Conservation (phyloP, 2,888 invertebrate genomes). For the Hybos culiciformis region DNA sequence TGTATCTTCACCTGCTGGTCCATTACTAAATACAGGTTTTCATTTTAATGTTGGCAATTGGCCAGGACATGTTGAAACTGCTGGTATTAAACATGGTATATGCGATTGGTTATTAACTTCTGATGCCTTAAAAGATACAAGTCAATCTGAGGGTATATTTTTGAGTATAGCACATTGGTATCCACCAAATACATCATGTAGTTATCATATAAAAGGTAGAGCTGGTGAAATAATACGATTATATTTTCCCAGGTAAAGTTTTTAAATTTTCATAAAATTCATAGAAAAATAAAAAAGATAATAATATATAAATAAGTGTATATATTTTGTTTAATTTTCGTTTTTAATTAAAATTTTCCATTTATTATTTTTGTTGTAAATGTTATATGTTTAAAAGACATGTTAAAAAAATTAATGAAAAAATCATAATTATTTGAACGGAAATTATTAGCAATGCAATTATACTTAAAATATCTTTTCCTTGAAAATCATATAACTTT, state of each 20-base stretch:
- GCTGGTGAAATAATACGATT: constrained; percentile 76
- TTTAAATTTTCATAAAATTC: not conserved
- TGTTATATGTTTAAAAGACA: no score
- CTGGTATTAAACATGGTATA: constrained; percentile 71
- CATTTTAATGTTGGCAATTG: constrained; percentile 91
- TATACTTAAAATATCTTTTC: no score
- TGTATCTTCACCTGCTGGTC: constrained; percentile 78
- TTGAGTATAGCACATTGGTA: constrained; percentile 89
- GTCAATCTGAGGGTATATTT: constrained; percentile 78
- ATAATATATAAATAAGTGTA: no score
- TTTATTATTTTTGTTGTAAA: no score
- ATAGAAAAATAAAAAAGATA: no score
- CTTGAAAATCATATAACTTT: no score
- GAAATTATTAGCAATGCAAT: no score
- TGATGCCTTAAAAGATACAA: constrained; percentile 60
- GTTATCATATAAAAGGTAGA: constrained; percentile 76
- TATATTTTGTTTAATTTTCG: no score
- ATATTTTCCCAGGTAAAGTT: constrained; percentile 67
- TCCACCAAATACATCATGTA: constrained; percentile 83
- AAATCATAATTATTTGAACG: no score
- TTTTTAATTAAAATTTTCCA: no score
- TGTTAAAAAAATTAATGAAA: no score
- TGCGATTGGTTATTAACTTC: constrained; percentile 82
- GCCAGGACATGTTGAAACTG: constrained; percentile 85
- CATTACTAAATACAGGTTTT: constrained; percentile 80